Percentiles rank a stretch among this genome's conserved stretches.
Conservation (phyloP, 1,140 invertebrate species). For the Drosophila auraria region DNA sequence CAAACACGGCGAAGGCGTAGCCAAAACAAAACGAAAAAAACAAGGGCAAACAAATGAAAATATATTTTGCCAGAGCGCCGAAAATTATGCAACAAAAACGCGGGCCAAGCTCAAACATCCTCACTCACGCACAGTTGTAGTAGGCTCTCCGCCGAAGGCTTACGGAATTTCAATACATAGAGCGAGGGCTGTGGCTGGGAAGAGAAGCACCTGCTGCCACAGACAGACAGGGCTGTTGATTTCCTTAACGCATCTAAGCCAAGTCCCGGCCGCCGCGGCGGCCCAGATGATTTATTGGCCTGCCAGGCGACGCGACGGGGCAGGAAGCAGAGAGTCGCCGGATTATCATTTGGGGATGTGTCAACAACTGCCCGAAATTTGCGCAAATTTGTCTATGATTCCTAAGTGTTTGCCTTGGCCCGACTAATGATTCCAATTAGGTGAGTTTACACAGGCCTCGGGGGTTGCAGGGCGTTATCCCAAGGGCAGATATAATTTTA, state of each 20-base stretch:
- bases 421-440: conserved; percentile 72
- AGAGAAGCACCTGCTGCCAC: conserved; percentile 62
- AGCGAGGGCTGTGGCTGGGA: conserved; percentile 43
- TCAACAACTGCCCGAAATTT: conserved; percentile 69
- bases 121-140: conserved; percentile 19
- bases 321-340: conserved; percentile 31
- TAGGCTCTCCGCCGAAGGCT: conserved; percentile 12
- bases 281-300: conserved; percentile 72
- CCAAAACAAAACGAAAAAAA: conserved; percentile 39
- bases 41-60: conserved; percentile 65
- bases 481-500: background rate
- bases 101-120: conserved; percentile 21
- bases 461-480: background rate
- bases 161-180: conserved; percentile 30
- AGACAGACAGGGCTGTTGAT: conserved; percentile 58
- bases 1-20: conserved; percentile 54
- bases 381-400: conserved; percentile 73
- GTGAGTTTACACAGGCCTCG: conserved; percentile 33
- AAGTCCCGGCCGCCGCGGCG: conserved; percentile 47
- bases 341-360: conserved; percentile 52
- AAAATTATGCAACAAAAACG: conserved; percentile 70
- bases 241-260: conserved; percentile 73
- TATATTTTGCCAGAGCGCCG: conserved; percentile 38
- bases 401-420: conserved; percentile 43
- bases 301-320: conserved; percentile 31